Evolutionary conservation across 2,797 vertebrate species (phyloP).

Genomic region (Columba guinea): DNA sequence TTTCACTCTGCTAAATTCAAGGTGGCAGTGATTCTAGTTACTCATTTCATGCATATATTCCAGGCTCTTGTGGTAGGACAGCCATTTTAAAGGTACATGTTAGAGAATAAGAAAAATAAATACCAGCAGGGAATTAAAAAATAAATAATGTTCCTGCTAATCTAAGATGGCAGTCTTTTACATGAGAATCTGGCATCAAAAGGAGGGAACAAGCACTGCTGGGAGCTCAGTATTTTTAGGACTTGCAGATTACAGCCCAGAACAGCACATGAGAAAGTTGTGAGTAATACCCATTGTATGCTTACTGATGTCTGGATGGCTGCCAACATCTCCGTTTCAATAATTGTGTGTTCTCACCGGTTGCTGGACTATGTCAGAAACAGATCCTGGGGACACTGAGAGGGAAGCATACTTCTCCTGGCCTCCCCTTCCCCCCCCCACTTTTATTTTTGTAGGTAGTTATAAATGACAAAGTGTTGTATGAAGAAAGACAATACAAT

Average conservation of each 20-base stretch:
- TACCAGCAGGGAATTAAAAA: not conserved
- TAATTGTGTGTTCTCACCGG: not conserved
- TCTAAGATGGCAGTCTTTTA: not conserved
- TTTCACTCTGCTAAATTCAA: not conserved
- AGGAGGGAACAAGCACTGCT: not conserved
- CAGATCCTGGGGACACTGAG: not conserved
- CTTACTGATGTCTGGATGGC: constrained; percentile 31
- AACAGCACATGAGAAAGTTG: not conserved
- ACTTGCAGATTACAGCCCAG: not conserved
- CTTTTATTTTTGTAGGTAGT: not conserved
- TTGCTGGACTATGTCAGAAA: not conserved
- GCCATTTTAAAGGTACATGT: accelerated
- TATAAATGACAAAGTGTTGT: not conserved
- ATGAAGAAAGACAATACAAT: not conserved
- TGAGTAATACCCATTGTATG: not conserved
- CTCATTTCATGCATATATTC: not conserved
- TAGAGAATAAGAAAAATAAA: not conserved
- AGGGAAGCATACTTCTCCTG: not conserved
- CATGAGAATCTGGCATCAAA: constrained; percentile 12
- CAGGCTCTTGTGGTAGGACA: not conserved
- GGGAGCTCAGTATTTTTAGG: constrained; percentile 2
- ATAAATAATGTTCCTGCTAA: not conserved
- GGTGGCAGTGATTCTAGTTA: not conserved
- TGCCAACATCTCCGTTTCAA: constrained; percentile 44
- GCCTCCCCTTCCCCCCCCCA: too few relatives aligned